phyloP scores from a whole-genome alignment of 2,888 invertebrate genomes.

The Dromius quadrimaculatus region DNA sequence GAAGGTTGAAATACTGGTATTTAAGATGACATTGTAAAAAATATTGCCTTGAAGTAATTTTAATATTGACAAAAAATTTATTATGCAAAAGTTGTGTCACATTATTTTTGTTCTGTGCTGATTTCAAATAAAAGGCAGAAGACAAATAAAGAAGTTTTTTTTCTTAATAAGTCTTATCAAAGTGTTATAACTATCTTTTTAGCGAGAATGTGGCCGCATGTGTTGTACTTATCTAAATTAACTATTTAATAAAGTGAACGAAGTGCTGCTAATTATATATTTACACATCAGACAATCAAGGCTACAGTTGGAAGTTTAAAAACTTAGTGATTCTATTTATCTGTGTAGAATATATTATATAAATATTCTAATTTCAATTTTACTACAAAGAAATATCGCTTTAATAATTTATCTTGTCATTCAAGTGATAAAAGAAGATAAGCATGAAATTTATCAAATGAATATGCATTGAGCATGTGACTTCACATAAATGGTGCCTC shows the following conservation, averaged over 20 bases:
- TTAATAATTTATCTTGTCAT: slow-evolving; percentile 16
- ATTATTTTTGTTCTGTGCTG: slow-evolving; percentile 13
- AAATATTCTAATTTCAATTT: not conserved
- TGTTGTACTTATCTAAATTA: not conserved
- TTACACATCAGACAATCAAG: slow-evolving; percentile 27
- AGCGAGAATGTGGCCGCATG: not conserved
- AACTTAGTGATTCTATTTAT: not conserved
- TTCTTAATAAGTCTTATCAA: not conserved
- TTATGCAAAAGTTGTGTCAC: no score
- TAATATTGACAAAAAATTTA: no score
- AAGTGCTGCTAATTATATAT: slow-evolving; percentile 47
- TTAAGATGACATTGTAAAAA: no score
- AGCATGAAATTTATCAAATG: slow-evolving; percentile 11
- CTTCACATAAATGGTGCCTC: not conserved
- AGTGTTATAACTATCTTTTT: not conserved
- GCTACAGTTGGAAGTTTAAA: slow-evolving; percentile 16
- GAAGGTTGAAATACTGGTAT: no score
- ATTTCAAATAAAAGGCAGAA: slow-evolving; percentile 13
- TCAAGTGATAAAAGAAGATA: slow-evolving; percentile 26
- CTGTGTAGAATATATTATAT: no score
- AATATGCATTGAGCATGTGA: slow-evolving; percentile 27
- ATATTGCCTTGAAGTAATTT: no score
- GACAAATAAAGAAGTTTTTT: not conserved
- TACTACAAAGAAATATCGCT: not conserved
- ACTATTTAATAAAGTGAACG: slow-evolving; percentile 41